Evolutionary conservation across 2,888 invertebrate genomes (phyloP).

Genomic region (Tenthredo amoena): DNA sequence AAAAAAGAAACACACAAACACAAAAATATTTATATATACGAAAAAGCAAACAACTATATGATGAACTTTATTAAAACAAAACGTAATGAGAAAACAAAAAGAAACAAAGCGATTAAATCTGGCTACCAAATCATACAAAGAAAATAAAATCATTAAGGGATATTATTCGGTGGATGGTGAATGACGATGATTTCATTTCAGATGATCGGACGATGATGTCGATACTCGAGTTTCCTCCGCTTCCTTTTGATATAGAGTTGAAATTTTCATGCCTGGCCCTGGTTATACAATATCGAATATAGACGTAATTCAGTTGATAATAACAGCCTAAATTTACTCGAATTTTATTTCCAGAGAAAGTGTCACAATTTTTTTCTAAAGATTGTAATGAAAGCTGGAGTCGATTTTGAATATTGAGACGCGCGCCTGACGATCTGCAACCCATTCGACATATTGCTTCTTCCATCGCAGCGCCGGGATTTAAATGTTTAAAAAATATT

Average conservation of each 20-base stretch:
- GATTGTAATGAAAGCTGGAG: not conserved
- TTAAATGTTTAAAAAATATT: not conserved
- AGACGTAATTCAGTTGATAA: not conserved
- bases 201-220: not conserved
- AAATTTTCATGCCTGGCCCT: constrained; percentile 12
- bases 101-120: not conserved
- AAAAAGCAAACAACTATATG: not conserved
- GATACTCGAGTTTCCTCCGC: not conserved
- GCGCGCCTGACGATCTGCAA: not conserved
- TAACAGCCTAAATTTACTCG: not conserved
- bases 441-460: constrained; percentile 1
- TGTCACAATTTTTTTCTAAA: not conserved
- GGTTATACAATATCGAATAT: not conserved
- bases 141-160: not conserved
- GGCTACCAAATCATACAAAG: not conserved
- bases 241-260: not conserved
- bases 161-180: not conserved
- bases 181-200: not conserved
- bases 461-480: not conserved
- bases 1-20: not conserved
- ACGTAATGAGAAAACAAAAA: not conserved
- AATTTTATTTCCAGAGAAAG: not conserved
- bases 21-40: not conserved
- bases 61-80: not conserved
- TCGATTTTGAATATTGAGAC: not conserved